These are phyloP conservation scores for Phataginus tetradactyla DNA, from an alignment of 2,797 vertebrate genomes.

Conservation along the genomic window DNA sequence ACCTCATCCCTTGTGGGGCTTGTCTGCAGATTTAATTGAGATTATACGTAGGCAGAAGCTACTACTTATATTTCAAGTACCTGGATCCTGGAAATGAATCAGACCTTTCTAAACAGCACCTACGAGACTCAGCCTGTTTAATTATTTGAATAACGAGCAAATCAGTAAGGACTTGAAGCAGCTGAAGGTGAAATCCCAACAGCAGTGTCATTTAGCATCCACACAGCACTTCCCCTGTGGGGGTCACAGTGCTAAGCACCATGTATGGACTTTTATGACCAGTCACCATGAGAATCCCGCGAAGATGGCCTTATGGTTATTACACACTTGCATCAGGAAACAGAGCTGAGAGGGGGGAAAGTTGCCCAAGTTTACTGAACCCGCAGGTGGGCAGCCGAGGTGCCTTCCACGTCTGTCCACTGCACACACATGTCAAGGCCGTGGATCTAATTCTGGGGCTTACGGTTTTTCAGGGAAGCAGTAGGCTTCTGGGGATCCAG, in stretches of 20 bases:
- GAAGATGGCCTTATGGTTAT: rapidly evolving
- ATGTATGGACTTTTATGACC: rapidly evolving
- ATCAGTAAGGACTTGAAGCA: background rate
- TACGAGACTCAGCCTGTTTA: background rate
- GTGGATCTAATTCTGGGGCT: background rate
- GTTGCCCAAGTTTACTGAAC: background rate
- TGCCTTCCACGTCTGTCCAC: no score
- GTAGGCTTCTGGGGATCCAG: background rate
- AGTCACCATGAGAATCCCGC: rapidly evolving
- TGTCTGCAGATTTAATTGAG: background rate
- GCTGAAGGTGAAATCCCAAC: rapidly evolving
- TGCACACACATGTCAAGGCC: background rate
- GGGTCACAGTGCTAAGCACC: rapidly evolving
- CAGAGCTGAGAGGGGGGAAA: conserved; percentile 56
- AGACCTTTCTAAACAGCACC: background rate
- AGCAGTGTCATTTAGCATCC: rapidly evolving
- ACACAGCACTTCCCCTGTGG: rapidly evolving
- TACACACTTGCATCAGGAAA: background rate
- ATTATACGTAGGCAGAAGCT: rapidly evolving
- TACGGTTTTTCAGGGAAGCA: background rate
- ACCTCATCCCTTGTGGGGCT: background rate
- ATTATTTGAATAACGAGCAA: background rate
- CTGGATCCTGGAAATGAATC: background rate
- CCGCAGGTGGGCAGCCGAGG: background rate
- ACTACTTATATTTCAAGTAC: no score